Percentiles rank a stretch among this genome's conserved stretches.
These are phyloP conservation scores for Istiophorus platypterus DNA, from an alignment of 2,113 vertebrate species.

Conservation along the genomic window DNA sequence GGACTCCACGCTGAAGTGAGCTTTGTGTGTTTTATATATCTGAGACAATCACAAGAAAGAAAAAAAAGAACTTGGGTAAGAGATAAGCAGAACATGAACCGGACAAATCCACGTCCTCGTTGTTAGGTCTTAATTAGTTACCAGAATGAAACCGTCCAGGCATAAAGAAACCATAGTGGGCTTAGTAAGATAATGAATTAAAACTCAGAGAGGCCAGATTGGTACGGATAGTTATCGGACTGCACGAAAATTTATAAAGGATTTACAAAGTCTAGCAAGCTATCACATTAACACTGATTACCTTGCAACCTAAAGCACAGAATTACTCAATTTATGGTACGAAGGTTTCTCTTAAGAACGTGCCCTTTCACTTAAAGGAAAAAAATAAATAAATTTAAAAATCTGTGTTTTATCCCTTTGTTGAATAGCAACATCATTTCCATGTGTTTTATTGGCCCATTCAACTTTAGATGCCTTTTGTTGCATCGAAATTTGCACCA, in stretches of 20 bases:
- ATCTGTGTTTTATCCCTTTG: background rate
- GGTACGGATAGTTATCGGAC: too few species aligned
- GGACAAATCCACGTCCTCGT: background rate
- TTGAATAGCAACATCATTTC: background rate
- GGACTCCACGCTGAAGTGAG: conserved; percentile 88
- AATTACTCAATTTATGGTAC: too few species aligned
- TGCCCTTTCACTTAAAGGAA: too few species aligned
- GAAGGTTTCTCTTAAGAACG: too few species aligned
- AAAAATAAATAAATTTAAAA: too few species aligned
- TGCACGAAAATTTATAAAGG: too few species aligned
- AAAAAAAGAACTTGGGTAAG: conserved; percentile 31
- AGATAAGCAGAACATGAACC: background rate
- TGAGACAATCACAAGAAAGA: conserved; percentile 72
- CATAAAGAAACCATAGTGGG: background rate
- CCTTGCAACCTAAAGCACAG: too few species aligned
- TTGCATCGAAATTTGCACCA: background rate
- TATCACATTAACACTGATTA: too few species aligned
- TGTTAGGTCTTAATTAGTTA: background rate
- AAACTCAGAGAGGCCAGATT: too few species aligned
- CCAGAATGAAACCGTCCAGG: background rate
- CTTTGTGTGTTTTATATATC: conserved; percentile 88
- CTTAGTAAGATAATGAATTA: too few species aligned
- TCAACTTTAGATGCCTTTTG: background rate
- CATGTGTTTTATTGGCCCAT: background rate
- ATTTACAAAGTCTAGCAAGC: too few species aligned